A percentile compares a stretch with the other conserved stretches of the same genome.
Evolutionary conservation across 2,888 invertebrate genomes (phyloP).

Genomic region (Bedellia somnulentella): DNA sequence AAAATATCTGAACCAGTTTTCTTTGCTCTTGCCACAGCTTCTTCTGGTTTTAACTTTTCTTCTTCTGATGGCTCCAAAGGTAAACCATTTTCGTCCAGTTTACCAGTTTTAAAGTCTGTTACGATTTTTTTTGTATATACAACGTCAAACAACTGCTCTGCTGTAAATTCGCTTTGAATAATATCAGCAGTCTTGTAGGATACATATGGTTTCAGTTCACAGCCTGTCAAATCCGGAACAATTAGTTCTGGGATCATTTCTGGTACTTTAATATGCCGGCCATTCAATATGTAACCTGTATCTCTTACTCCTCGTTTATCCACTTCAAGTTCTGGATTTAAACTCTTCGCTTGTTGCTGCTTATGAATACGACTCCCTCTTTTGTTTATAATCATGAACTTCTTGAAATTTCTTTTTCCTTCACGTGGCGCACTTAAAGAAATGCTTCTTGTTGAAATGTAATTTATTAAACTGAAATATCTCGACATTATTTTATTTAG

Average conservation of each 20-base stretch:
- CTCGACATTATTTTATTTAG: slow-evolving; percentile 29
- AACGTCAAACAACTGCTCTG: slow-evolving; percentile 79
- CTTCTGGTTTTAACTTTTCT: slow-evolving; percentile 71
- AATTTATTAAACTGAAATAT: slow-evolving; percentile 27
- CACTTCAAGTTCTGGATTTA: slow-evolving; percentile 66
- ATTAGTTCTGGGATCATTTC: slow-evolving; percentile 92
- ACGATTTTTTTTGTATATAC: slow-evolving; percentile 79
- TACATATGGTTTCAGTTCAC: slow-evolving; percentile 90
- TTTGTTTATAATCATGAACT: slow-evolving; percentile 76
- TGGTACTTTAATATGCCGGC: slow-evolving; percentile 65
- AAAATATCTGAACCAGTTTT: slow-evolving; percentile 85
- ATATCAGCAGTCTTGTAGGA: slow-evolving; percentile 81
- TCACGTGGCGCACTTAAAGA: slow-evolving; percentile 33
- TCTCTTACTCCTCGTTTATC: slow-evolving; percentile 72
- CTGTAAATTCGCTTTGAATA: slow-evolving; percentile 78
- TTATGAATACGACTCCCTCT: slow-evolving; percentile 72
- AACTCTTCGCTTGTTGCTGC: slow-evolving; percentile 52
- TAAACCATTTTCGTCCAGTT: slow-evolving; percentile 69
- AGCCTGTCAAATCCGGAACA: slow-evolving; percentile 85
- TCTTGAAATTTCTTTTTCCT: slow-evolving; percentile 82
- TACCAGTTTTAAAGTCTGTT: slow-evolving; percentile 70
- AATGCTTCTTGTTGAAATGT: slow-evolving; percentile 31
- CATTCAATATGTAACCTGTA: slow-evolving; percentile 60
- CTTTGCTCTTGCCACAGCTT: slow-evolving; percentile 70
- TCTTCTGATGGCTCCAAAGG: slow-evolving; percentile 71